phyloP scores from a whole-genome alignment of 2,113 vertebrate genomes.

The Pachypanchax playfairii region DNA sequence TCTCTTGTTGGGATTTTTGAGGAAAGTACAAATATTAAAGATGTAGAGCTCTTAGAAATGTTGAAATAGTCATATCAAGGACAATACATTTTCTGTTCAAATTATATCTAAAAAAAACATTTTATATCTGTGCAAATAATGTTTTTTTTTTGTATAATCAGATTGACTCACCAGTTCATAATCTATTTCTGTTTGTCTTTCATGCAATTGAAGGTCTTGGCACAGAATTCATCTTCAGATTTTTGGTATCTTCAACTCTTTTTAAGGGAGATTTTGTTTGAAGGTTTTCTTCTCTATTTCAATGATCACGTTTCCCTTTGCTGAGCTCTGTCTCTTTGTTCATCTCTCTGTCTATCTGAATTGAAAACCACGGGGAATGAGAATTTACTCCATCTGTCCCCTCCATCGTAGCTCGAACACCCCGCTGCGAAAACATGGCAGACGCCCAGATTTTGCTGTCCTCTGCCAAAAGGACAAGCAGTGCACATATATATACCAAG shows the following conservation, averaged over 20 bases:
- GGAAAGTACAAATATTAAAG: too few species aligned
- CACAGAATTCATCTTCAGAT: slow-evolving; percentile 44
- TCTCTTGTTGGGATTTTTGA: too few species aligned
- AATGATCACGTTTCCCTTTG: slow-evolving; percentile 58
- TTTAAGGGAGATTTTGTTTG: slow-evolving; percentile 36
- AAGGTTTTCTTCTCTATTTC: slow-evolving; percentile 61
- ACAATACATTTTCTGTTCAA: too few species aligned
- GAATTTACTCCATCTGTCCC: slow-evolving; percentile 76
- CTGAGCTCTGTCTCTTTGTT: slow-evolving; percentile 62
- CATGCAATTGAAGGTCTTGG: slow-evolving; percentile 54
- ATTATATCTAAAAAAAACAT: background rate
- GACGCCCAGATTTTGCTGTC: slow-evolving; percentile 51
- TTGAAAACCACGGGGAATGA: slow-evolving; percentile 62
- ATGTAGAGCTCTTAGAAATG: too few species aligned
- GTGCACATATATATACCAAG: slow-evolving; percentile 33
- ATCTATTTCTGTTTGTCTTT: slow-evolving; percentile 62
- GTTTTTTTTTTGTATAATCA: slow-evolving; percentile 12
- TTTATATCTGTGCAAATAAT: slow-evolving; percentile 11
- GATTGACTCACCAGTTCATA: slow-evolving; percentile 44
- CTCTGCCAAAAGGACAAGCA: slow-evolving; percentile 59
- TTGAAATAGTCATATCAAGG: too few species aligned
- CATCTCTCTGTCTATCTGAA: slow-evolving; percentile 56
- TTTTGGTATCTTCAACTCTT: slow-evolving; percentile 62
- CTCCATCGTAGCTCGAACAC: slow-evolving; percentile 55
- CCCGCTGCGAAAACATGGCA: slow-evolving; percentile 73